phyloP scores from a whole-genome alignment of 2,888 invertebrate species.

The Steinernema hermaphroditum region DNA sequence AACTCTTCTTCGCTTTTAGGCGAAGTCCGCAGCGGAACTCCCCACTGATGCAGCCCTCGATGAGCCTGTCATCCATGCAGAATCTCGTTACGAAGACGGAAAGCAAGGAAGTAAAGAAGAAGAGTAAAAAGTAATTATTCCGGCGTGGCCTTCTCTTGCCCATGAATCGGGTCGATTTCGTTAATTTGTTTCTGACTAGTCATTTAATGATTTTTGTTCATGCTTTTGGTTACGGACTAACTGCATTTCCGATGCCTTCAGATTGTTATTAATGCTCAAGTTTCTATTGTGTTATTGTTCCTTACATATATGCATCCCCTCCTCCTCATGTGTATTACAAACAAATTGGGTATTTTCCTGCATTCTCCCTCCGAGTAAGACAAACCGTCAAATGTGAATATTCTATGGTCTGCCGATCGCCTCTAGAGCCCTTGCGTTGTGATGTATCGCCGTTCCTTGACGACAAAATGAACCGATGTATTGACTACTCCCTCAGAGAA shows the following conservation, averaged over 20 bases:
- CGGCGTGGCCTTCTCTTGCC: not conserved
- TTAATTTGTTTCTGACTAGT: conserved; percentile 4
- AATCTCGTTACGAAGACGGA: conserved; percentile 23
- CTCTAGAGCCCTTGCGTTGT: too few relatives aligned
- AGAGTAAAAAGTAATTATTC: not conserved
- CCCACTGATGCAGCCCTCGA: not conserved
- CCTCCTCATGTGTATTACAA: too few relatives aligned
- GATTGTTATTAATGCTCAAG: too few relatives aligned
- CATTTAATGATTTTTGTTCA: conserved; percentile 9
- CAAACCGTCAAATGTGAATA: too few relatives aligned
- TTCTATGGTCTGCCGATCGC: too few relatives aligned
- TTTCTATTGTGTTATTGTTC: too few relatives aligned
- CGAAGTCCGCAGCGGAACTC: conserved; percentile 25
- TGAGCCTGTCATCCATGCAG: conserved; percentile 15
- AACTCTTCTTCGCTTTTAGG: too few relatives aligned
- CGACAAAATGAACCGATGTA: conserved; percentile 28
- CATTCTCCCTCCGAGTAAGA: too few relatives aligned
- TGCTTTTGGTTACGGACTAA: conserved; percentile 25
- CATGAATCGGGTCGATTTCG: conserved; percentile 4
- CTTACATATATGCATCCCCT: too few relatives aligned
- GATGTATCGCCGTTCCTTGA: conserved; percentile 2
- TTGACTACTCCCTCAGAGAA: conserved; percentile 29
- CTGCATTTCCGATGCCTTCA: conserved; percentile 3
- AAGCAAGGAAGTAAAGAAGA: conserved; percentile 19
- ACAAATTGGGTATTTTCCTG: too few relatives aligned